Conservation (phyloP, 2,888 invertebrate genomes). For the Drosophila falleni region DNA sequence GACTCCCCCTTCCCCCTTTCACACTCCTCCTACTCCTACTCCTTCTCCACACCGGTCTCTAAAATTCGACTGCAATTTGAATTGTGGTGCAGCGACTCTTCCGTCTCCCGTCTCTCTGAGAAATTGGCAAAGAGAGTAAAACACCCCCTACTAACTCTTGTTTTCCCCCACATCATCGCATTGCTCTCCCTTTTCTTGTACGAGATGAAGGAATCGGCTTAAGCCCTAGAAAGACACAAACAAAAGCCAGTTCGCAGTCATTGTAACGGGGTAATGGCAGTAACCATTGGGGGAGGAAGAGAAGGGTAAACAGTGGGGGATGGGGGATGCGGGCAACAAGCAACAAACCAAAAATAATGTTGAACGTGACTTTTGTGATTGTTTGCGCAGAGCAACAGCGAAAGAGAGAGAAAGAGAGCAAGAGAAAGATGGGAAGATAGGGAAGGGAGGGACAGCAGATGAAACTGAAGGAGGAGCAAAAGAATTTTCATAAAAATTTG, state of each 20-base stretch:
- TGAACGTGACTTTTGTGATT: slow-evolving; percentile 82
- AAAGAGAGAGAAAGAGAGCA: slow-evolving; percentile 8
- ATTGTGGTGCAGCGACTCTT: slow-evolving; percentile 58
- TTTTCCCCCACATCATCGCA: no score
- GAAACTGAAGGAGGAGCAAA: slow-evolving; percentile 45
- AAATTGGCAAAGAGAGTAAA: slow-evolving; percentile 58
- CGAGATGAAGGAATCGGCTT: slow-evolving; percentile 62
- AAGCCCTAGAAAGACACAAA: slow-evolving; percentile 77
- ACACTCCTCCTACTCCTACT: not conserved
- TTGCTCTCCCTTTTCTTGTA: not conserved
- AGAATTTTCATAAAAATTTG: slow-evolving; percentile 80
- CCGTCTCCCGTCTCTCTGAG: slow-evolving; percentile 45
- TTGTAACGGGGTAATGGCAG: slow-evolving; percentile 62
- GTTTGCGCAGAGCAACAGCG: slow-evolving; percentile 55
- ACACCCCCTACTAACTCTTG: not conserved
- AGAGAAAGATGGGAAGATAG: not conserved
- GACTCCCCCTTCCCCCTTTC: not conserved
- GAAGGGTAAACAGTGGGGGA: not conserved
- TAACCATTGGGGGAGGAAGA: slow-evolving; percentile 12
- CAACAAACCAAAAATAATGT: slow-evolving; percentile 81
- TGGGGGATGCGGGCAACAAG: slow-evolving; percentile 53
- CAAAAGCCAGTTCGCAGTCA: slow-evolving; percentile 75
- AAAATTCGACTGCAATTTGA: slow-evolving; percentile 66
- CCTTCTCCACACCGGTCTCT: no score
- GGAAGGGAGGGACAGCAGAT: slow-evolving; percentile 4